Conservation (phyloP, 1,140 invertebrate genomes). For the Dinothrombium tinctorium region DNA sequence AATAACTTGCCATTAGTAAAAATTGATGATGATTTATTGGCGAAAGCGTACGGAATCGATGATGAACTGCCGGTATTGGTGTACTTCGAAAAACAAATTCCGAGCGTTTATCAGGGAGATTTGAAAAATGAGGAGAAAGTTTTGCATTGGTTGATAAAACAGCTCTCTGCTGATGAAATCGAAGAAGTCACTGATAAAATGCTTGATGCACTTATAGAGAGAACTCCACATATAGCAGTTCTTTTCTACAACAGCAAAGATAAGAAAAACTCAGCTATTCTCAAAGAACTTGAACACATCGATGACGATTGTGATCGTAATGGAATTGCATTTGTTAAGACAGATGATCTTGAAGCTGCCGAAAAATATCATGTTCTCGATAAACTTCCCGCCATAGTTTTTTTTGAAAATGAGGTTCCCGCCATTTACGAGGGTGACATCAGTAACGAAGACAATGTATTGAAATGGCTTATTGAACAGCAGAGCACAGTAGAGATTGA, state of each 20-base stretch:
- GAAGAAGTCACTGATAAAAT: conserved; percentile 86
- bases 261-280: conserved; percentile 46
- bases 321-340: conserved; percentile 19
- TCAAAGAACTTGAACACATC: conserved; percentile 49
- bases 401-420: conserved; percentile 18
- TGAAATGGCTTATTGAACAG: conserved; percentile 69
- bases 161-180: conserved; percentile 81
- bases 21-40: conserved; percentile 17
- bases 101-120: conserved; percentile 59
- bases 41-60: conserved; percentile 16
- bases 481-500: conserved; percentile 76
- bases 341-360: conserved; percentile 18
- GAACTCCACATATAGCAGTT: conserved; percentile 64
- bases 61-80: conserved; percentile 25
- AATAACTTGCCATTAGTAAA: conserved; percentile 18
- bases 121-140: conserved; percentile 72
- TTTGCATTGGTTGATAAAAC: conserved; percentile 65
- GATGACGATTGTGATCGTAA: conserved; percentile 19
- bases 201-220: conserved; percentile 62
- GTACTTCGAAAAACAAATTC: conserved; percentile 77
- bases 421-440: conserved; percentile 34
- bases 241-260: conserved; percentile 33
- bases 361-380: conserved; percentile 18
- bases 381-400: conserved; percentile 17
- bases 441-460: conserved; percentile 68